Conservation (phyloP, 2,888 invertebrate species). For the Epicampocera succincta region DNA sequence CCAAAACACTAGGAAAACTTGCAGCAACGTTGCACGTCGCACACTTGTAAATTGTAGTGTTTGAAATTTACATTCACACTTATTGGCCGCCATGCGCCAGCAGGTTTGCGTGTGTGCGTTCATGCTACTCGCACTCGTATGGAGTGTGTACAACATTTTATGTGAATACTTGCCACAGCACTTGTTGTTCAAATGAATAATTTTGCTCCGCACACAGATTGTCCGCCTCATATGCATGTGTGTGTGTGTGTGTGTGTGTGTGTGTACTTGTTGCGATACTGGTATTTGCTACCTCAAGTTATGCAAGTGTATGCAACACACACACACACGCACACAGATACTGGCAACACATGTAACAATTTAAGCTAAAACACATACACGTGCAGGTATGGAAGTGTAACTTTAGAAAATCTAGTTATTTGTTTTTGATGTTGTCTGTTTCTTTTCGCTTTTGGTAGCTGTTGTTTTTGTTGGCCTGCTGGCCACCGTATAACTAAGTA, state of each 20-base stretch:
- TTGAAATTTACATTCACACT: slow-evolving; percentile 23
- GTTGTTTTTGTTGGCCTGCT: background rate
- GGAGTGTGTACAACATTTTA: too few species aligned
- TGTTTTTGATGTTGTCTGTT: background rate
- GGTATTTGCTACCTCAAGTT: slow-evolving; percentile 8
- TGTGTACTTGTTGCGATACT: background rate
- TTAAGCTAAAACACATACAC: slow-evolving; percentile 27
- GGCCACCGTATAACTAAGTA: background rate
- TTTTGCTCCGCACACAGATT: background rate
- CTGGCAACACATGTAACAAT: slow-evolving; percentile 56
- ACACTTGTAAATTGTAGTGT: slow-evolving; percentile 37
- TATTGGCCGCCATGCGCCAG: too few species aligned
- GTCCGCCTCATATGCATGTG: background rate
- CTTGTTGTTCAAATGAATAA: slow-evolving; percentile 26
- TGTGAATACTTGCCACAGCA: slow-evolving; percentile 8
- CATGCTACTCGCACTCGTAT: too few species aligned
- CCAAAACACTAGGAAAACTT: slow-evolving; percentile 26
- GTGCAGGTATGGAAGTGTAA: slow-evolving; percentile 29
- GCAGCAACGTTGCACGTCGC: slow-evolving; percentile 29
- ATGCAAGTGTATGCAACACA: slow-evolving; percentile 12
- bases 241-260: background rate
- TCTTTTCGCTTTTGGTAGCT: background rate
- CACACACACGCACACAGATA: background rate
- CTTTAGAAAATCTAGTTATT: slow-evolving; percentile 58
- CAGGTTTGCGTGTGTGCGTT: too few species aligned